A percentile compares a stretch with the other conserved stretches of the same genome.
Evolutionary conservation across 2,888 invertebrate genomes (phyloP).

Genomic region (Drosophila cognata): DNA sequence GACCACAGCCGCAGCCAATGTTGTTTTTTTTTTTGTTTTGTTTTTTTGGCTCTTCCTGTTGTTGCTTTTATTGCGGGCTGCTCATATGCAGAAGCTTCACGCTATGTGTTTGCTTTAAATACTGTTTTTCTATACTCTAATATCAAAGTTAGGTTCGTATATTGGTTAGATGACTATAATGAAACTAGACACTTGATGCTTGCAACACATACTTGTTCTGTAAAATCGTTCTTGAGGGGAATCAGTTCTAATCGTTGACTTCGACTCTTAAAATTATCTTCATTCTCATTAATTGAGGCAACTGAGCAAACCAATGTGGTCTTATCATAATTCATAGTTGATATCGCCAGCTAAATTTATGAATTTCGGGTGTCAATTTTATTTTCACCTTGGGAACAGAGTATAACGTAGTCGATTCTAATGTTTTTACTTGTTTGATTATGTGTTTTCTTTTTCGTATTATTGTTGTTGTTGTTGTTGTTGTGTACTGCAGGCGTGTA

Average conservation of each 20-base stretch:
- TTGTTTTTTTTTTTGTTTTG: conserved; percentile 5
- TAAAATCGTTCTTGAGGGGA: neutral
- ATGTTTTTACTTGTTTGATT: conserved; percentile 21
- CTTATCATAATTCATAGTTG: neutral
- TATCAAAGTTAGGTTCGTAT: neutral
- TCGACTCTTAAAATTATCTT: neutral
- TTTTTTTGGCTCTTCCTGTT: conserved; percentile 24
- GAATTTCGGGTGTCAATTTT: neutral
- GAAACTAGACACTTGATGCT: neutral
- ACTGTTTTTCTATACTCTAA: conserved; percentile 20
- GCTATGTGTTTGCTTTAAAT: conserved; percentile 48
- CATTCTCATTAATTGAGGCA: neutral
- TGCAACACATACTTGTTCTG: neutral
- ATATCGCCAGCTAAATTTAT: neutral
- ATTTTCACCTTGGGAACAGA: neutral
- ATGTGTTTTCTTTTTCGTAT: conserved; percentile 9
- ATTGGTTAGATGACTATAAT: neutral
- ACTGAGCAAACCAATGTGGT: neutral
- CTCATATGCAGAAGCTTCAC: conserved; percentile 44
- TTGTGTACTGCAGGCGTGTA: conserved; percentile 46
- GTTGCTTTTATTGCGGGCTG: conserved; percentile 25
- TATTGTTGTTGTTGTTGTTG: conserved; percentile 34
- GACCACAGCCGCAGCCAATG: conserved; percentile 31
- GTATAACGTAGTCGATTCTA: neutral
- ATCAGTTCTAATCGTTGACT: neutral